Conservation (phyloP, 2,888 invertebrate genomes). For the Plagodis pulveraria region DNA sequence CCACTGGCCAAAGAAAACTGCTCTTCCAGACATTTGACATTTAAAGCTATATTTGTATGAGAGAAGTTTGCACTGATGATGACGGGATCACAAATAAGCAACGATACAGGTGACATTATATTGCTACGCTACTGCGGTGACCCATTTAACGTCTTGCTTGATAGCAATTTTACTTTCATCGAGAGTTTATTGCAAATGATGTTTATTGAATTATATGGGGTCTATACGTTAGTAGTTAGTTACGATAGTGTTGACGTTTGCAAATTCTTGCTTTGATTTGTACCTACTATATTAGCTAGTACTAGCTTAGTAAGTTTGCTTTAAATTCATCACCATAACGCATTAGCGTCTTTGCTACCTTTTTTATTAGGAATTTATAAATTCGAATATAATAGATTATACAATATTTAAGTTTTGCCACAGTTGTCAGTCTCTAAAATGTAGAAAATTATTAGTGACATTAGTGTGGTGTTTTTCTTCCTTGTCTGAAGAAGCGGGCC, state of each 20-base stretch:
- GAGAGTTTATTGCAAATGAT: slow-evolving; percentile 20
- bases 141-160: slow-evolving; percentile 53
- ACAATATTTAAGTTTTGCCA: too few relatives aligned
- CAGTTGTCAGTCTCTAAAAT: slow-evolving; percentile 24
- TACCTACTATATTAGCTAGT: slow-evolving; percentile 1
- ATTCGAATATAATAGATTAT: neutral
- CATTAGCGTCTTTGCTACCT: too few relatives aligned
- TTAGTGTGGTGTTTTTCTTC: slow-evolving; percentile 59
- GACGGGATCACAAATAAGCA: slow-evolving; percentile 35
- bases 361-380: too few relatives aligned
- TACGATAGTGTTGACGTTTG: slow-evolving; percentile 13
- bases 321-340: neutral
- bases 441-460: slow-evolving; percentile 38
- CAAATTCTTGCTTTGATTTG: slow-evolving; percentile 6
- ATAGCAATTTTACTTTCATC: slow-evolving; percentile 32
- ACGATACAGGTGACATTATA: slow-evolving; percentile 50
- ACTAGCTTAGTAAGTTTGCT: neutral
- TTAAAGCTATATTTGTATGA: slow-evolving; percentile 61
- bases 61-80: slow-evolving; percentile 30
- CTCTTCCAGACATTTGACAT: slow-evolving; percentile 57
- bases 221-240: too few relatives aligned
- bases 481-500: slow-evolving; percentile 69
- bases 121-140: slow-evolving; percentile 52
- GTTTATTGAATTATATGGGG: slow-evolving; percentile 14
- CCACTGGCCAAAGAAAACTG: slow-evolving; percentile 61